These are phyloP conservation scores for Syritta pipiens DNA, from an alignment of 2,888 invertebrate genomes.

Conservation along the genomic window DNA sequence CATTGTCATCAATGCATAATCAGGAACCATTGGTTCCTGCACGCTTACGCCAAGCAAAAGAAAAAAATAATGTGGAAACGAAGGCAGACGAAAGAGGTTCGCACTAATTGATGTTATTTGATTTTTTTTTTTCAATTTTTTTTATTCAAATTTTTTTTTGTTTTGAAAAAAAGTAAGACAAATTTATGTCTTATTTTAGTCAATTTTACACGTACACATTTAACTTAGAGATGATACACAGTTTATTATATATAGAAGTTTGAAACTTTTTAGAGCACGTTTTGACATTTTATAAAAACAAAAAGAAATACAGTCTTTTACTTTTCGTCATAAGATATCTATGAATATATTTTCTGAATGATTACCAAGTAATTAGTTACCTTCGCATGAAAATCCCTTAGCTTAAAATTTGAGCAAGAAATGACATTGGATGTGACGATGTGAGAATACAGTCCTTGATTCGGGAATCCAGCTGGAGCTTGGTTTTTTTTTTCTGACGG, in stretches of 20 bases:
- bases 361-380: neutral
- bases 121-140: slow-evolving; percentile 22
- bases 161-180: slow-evolving; percentile 1
- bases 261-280: slow-evolving; percentile 18
- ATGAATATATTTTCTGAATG: slow-evolving; percentile 9
- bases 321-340: no score
- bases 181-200: slow-evolving; percentile 47
- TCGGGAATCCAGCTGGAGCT: no score
- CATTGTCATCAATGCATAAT: slow-evolving; percentile 83
- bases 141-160: slow-evolving; percentile 3
- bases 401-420: no score
- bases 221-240: neutral
- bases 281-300: neutral
- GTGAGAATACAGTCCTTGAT: no score
- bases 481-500: no score
- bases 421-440: no score
- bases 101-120: slow-evolving; percentile 61
- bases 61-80: slow-evolving; percentile 83
- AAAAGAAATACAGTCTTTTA: no score
- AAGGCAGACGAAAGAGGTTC: slow-evolving; percentile 85
- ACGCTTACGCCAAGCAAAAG: slow-evolving; percentile 82
- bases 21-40: slow-evolving; percentile 82
- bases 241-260: no score
- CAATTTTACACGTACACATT: slow-evolving; percentile 3
- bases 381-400: no score